A percentile compares a stretch with the other conserved stretches of the same genome.
Evolutionary conservation across 2,797 vertebrate genomes (phyloP).

Genomic region (Enteromius mattozi): DNA sequence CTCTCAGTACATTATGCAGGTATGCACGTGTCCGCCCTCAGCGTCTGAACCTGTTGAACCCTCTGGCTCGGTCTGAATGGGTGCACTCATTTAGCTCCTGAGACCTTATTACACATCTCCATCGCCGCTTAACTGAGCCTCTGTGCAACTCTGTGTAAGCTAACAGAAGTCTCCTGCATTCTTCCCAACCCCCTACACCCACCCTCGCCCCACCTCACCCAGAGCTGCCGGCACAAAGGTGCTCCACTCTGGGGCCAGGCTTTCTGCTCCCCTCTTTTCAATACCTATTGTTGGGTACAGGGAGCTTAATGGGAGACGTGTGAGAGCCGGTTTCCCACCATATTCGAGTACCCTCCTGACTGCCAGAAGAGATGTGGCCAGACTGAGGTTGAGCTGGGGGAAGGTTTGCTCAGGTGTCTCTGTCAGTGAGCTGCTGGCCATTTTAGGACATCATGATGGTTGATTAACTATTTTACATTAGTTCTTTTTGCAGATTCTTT

Average conservation of each 20-base stretch:
- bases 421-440: not conserved
- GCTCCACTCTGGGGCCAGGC: constrained; percentile 62
- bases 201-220: constrained; percentile 27
- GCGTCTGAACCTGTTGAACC: constrained; percentile 55
- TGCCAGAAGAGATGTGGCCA: constrained; percentile 67
- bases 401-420: constrained; percentile 27
- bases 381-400: constrained; percentile 67
- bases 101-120: constrained; percentile 48
- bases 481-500: not conserved
- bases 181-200: constrained; percentile 30
- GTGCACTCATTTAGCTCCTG: constrained; percentile 45
- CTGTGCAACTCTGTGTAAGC: constrained; percentile 56
- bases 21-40: constrained; percentile 37
- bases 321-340: constrained; percentile 77
- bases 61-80: constrained; percentile 45
- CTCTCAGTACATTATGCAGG: constrained; percentile 41
- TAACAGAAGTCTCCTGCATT: constrained; percentile 56
- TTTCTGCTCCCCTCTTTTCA: constrained; percentile 67
- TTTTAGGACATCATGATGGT: not conserved
- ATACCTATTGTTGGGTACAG: constrained; percentile 63
- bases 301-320: constrained; percentile 75
- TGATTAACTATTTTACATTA: not conserved
- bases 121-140: constrained; percentile 44
- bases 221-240: constrained; percentile 65
- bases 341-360: constrained; percentile 71